A percentile compares a stretch with the other conserved stretches of the same genome.
phyloP scores from a whole-genome alignment of 1,140 invertebrate genomes.

The Acromyrmex charruanus region DNA sequence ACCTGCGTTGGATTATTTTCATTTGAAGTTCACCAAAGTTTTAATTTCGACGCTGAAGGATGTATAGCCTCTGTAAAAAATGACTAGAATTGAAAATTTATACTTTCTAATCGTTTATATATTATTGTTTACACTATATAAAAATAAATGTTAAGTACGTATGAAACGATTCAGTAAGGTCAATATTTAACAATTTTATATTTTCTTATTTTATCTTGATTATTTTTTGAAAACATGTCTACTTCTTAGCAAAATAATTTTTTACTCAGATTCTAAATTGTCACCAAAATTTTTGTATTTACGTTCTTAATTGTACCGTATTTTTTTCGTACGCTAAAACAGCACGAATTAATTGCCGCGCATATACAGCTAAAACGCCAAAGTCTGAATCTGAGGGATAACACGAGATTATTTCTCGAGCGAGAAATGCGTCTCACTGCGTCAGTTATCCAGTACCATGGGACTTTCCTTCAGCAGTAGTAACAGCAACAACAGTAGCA shows the following conservation, averaged over 20 bases:
- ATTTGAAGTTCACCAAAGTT: background rate
- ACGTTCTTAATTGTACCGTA: slow-evolving; percentile 4
- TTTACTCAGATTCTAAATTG: too few relatives aligned
- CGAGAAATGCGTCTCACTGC: slow-evolving; percentile 11
- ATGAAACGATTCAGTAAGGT: too few relatives aligned
- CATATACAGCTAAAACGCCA: slow-evolving; percentile 5
- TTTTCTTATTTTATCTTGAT: too few relatives aligned
- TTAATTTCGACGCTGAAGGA: background rate
- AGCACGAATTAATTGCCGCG: slow-evolving; percentile 19
- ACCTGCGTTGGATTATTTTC: slow-evolving; percentile 1
- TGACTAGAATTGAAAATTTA: too few relatives aligned
- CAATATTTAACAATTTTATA: too few relatives aligned
- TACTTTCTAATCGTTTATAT: too few relatives aligned
- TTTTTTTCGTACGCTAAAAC: background rate
- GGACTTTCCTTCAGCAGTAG: slow-evolving; percentile 3
- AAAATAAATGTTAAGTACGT: too few relatives aligned
- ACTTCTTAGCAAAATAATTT: too few relatives aligned
- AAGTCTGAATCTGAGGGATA: slow-evolving; percentile 47
- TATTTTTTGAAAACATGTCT: too few relatives aligned
- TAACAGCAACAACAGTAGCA: background rate
- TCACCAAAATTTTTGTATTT: too few relatives aligned
- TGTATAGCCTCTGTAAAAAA: too few relatives aligned
- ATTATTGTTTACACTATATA: too few relatives aligned
- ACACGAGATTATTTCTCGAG: slow-evolving; percentile 15
- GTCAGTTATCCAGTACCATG: slow-evolving; percentile 15